These are phyloP conservation scores for Nibea albiflora DNA, from an alignment of 2,113 vertebrate genomes.

Conservation along the genomic window DNA sequence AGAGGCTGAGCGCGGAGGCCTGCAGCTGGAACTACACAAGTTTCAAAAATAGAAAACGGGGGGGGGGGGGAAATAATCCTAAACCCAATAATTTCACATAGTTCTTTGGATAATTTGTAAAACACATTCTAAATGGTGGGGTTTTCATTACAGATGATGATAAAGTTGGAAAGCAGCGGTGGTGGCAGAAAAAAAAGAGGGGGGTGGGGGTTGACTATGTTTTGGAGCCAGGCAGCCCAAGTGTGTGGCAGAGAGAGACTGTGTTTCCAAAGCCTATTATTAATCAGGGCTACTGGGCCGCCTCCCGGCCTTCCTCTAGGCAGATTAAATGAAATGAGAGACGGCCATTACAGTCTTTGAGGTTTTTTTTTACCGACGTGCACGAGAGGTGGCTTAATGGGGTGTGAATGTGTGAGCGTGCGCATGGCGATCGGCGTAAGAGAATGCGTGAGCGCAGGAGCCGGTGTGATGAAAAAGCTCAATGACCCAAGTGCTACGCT, in stretches of 20 bases:
- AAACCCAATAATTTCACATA: slow-evolving; percentile 48
- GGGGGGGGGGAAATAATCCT: background rate
- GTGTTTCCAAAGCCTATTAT: slow-evolving; percentile 81
- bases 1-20: slow-evolving; percentile 1
- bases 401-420: slow-evolving; percentile 66
- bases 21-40: slow-evolving; percentile 26
- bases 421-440: slow-evolving; percentile 3
- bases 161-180: slow-evolving; percentile 54
- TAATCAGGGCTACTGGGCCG: slow-evolving; percentile 80
- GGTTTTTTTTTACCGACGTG: slow-evolving; percentile 64
- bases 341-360: slow-evolving; percentile 79
- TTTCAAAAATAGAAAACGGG: slow-evolving; percentile 29
- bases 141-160: slow-evolving; percentile 69
- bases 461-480: slow-evolving; percentile 59
- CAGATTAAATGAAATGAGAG: slow-evolving; percentile 85
- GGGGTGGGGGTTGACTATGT: slow-evolving; percentile 21
- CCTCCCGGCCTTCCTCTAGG: slow-evolving; percentile 80
- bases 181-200: slow-evolving; percentile 29
- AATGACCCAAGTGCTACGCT: slow-evolving; percentile 28
- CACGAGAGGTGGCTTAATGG: slow-evolving; percentile 64
- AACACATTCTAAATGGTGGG: slow-evolving; percentile 71
- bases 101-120: slow-evolving; percentile 69
- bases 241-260: slow-evolving; percentile 69
- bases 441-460: slow-evolving; percentile 19
- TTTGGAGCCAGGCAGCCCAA: slow-evolving; percentile 66